Percentiles rank a stretch among this genome's conserved stretches.
Evolutionary conservation across 2,888 invertebrate genomes (phyloP).

Genomic region (Portevinia maculata): DNA sequence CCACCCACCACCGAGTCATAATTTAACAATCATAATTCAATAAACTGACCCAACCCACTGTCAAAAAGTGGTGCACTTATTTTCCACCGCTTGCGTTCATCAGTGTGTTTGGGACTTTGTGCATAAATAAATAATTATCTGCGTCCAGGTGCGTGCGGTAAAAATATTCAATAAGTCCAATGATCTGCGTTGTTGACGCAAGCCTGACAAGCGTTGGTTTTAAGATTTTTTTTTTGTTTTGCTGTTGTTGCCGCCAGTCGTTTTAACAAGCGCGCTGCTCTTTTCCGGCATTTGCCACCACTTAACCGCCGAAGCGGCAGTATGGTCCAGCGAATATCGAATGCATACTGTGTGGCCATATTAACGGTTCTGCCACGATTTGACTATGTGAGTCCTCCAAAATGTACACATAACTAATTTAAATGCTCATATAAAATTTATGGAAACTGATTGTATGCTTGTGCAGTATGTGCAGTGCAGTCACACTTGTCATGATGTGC

Average conservation of each 20-base stretch:
- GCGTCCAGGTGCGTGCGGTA: slow-evolving; percentile 56
- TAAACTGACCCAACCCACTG: not conserved
- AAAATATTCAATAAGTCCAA: slow-evolving; percentile 53
- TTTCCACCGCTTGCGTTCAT: not conserved
- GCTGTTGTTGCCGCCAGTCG: not conserved
- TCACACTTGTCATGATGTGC: slow-evolving; percentile 49
- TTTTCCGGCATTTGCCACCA: slow-evolving; percentile 34
- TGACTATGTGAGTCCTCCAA: slow-evolving; percentile 13
- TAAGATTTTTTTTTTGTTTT: not conserved
- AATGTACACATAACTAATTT: slow-evolving; percentile 43
- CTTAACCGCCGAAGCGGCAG: slow-evolving; percentile 46
- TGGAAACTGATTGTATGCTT: slow-evolving; percentile 51
- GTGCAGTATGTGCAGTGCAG: slow-evolving; percentile 5
- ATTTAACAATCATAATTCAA: slow-evolving; percentile 23
- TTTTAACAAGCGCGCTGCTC: not conserved
- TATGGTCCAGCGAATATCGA: slow-evolving; percentile 46
- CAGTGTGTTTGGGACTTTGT: slow-evolving; percentile 22
- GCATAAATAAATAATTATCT: slow-evolving; percentile 65
- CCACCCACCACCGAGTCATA: slow-evolving; percentile 24
- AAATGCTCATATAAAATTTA: slow-evolving; percentile 58
- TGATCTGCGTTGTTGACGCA: slow-evolving; percentile 63
- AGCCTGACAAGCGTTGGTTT: slow-evolving; percentile 48
- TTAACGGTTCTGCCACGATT: not conserved
- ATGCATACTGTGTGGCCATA: slow-evolving; percentile 28
- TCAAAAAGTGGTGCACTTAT: not conserved